Conservation (phyloP, 1,140 invertebrate genomes). For the Megathymus violae region DNA sequence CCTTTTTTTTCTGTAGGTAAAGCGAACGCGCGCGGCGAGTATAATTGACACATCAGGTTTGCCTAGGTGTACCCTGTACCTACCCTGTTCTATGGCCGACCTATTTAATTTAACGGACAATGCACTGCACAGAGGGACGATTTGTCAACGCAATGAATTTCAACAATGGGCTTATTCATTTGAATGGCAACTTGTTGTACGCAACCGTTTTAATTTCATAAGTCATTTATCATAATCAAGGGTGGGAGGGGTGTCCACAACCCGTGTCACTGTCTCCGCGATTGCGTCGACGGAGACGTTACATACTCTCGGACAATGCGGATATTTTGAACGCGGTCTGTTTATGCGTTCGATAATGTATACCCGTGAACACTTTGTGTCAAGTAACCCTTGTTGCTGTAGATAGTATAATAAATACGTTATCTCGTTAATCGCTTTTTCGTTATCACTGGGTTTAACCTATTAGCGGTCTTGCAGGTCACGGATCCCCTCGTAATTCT, state of each 20-base stretch:
- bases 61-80: too few relatives aligned
- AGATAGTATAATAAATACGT: not conserved
- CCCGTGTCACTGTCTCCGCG: constrained; percentile 77
- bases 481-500: not conserved
- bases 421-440: not conserved
- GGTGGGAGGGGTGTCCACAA: constrained; percentile 56
- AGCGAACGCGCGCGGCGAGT: too few relatives aligned
- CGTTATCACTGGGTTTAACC: not conserved
- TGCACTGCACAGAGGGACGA: constrained; percentile 71
- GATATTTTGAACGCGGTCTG: constrained; percentile 52
- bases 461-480: not conserved
- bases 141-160: constrained; percentile 82
- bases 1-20: too few relatives aligned
- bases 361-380: constrained; percentile 25
- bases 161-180: constrained; percentile 80
- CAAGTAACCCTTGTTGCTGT: constrained; percentile 6
- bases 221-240: constrained; percentile 83
- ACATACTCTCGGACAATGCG: constrained; percentile 71
- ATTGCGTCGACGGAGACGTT: constrained; percentile 64
- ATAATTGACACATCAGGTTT: too few relatives aligned
- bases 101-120: constrained; percentile 77
- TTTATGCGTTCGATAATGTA: constrained; percentile 22
- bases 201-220: constrained; percentile 82
- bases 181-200: constrained; percentile 80
- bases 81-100: too few relatives aligned